Conservation (phyloP, 2,888 invertebrate species). For the Mamestra brassicae region DNA sequence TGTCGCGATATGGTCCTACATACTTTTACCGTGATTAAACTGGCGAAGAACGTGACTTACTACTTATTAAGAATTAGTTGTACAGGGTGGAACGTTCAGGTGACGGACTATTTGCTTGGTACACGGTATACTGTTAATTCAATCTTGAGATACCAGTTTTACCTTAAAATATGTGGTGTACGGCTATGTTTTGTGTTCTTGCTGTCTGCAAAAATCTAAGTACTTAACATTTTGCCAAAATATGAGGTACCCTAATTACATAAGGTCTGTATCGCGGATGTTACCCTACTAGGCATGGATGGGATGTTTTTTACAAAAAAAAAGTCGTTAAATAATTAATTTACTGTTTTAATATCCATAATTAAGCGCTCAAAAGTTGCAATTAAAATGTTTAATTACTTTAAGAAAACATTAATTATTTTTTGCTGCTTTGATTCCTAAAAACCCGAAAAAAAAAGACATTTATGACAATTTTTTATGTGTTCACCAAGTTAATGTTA, state of each 20-base stretch:
- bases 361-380: background rate
- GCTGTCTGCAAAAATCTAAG: no score
- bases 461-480: background rate
- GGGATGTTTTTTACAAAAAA: background rate
- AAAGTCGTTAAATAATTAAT: constrained; percentile 3
- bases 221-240: background rate
- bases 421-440: constrained; percentile 14
- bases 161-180: background rate
- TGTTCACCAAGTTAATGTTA: constrained; percentile 18
- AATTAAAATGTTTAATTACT: constrained; percentile 12
- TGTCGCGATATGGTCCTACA: constrained; percentile 40
- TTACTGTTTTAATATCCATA: constrained; percentile 4
- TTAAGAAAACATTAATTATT: constrained; percentile 4
- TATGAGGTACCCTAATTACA: background rate
- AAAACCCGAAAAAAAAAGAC: constrained; percentile 1
- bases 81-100: constrained; percentile 23
- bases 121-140: constrained; percentile 16
- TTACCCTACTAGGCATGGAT: background rate
- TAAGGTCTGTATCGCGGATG: background rate
- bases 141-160: constrained; percentile 16
- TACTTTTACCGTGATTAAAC: constrained; percentile 63
- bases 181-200: background rate
- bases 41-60: constrained; percentile 55
- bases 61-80: constrained; percentile 26
- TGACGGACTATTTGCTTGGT: constrained; percentile 15